Conservation (phyloP, 1,140 invertebrate genomes). For the Liolophura sinensis region DNA sequence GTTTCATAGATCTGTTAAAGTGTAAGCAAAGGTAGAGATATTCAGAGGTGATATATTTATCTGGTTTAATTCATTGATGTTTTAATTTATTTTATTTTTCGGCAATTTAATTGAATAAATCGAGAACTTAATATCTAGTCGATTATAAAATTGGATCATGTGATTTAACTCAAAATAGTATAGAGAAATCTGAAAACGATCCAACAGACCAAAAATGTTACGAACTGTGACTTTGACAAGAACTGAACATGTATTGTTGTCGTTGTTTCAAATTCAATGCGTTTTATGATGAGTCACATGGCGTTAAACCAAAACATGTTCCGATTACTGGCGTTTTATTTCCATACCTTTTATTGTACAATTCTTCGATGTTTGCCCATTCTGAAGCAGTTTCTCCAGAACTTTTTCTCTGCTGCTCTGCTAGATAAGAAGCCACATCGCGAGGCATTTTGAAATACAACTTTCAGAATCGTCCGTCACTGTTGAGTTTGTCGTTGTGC, state of each 20-base stretch:
- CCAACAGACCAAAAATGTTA: background rate
- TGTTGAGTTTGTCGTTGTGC: too few species aligned
- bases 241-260: background rate
- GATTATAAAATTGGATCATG: too few species aligned
- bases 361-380: slow-evolving; percentile 48
- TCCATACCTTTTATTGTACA: slow-evolving; percentile 52
- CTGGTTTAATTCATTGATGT: too few species aligned
- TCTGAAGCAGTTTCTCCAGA: slow-evolving; percentile 44
- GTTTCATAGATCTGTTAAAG: too few species aligned
- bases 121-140: too few species aligned
- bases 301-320: slow-evolving; percentile 1
- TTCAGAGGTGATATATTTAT: too few species aligned
- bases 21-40: too few species aligned
- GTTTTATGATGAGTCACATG: background rate
- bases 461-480: too few species aligned
- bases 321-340: background rate
- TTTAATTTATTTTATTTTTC: too few species aligned
- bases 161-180: too few species aligned
- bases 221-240: background rate
- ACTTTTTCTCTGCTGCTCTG: slow-evolving; percentile 51
- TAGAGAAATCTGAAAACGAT: background rate
- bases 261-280: background rate
- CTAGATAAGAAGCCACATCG: slow-evolving; percentile 49
- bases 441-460: slow-evolving; percentile 28
- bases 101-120: too few species aligned